Evolutionary conservation across 2,797 vertebrate species (phyloP).

Genomic region (Peromyscus nudipes): DNA sequence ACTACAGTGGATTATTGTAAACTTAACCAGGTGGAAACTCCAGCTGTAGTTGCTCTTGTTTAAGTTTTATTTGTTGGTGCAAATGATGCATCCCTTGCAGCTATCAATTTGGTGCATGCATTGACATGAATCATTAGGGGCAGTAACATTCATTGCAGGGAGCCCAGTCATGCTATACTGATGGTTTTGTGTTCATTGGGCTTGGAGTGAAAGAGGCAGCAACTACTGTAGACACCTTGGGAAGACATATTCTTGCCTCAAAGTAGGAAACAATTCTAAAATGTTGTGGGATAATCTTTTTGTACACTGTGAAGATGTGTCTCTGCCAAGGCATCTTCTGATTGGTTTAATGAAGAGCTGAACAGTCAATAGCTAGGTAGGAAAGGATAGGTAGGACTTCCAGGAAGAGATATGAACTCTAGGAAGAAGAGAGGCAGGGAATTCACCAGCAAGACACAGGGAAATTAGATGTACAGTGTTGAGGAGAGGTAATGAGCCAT

Average conservation of each 20-base stretch:
- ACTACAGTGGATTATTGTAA: not conserved
- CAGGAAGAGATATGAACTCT: no score
- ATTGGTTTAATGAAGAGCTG: not conserved
- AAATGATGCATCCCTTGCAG: not conserved
- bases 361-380: not conserved
- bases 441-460: no score
- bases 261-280: not conserved
- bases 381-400: not conserved
- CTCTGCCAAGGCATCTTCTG: not conserved
- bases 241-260: not conserved
- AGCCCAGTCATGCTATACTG: not conserved
- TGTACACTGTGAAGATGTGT: not conserved
- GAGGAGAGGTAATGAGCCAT: no score
- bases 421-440: no score
- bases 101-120: not conserved
- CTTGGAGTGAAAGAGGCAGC: not conserved
- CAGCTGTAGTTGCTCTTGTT: not conserved
- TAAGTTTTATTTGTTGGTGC: not conserved
- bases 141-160: not conserved
- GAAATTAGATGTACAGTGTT: no score
- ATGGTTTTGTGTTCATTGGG: not conserved
- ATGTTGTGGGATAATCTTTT: not conserved
- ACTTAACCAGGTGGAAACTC: not conserved
- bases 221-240: not conserved
- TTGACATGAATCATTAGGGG: not conserved